Base-by-base conservation (phyloP, 2,797 vertebrate species). In the Ambastaia sidthimunki region DNA sequence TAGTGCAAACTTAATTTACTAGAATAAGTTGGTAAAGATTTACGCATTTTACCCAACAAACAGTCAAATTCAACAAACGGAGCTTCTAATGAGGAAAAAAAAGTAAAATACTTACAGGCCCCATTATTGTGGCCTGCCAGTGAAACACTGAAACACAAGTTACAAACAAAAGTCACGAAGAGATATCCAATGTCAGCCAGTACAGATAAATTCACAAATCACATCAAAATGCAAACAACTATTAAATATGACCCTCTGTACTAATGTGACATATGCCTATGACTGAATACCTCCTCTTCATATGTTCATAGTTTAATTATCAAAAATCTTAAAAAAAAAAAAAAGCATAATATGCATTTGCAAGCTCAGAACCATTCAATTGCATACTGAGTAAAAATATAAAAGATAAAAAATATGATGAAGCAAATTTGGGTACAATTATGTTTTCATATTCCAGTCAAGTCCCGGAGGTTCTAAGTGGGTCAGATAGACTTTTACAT, bases 41-140 rank as follows among this genome's bases (percentile, higher is more conserved):
- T 59, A 23, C 11, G 19, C 19, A 21, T 19, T 19, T 19, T 12
- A 57, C 3, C 21, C 21, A 23, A 7, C 16, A 9, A 60, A 34
- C 28, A 18, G 25, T 19, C 2, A 21, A 55, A 55, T 31, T 34
- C 2, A 63, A 31, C 1, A 2, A 15, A 16, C 25, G 7, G 5
- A 18, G 23, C 7, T 16, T 7, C 19, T 62, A 37, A 12, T 23
- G 9, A 4, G 0, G 21, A 69, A 3, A 19, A 1, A 55, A 21
- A 21, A 52, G 16, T 66, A 1, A 65, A 81, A 83, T 90, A 94
- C 94, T 94, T 92, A 94, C 94, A 84, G 93, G 93, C 91, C 93
- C 93, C 93, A 94, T 95, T 92, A 93, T 94, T 89, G 94, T 94
- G 85, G 94, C 94, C 90, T 94, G 94, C 94, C 94, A 94, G 87